A percentile compares a stretch with the other conserved stretches of the same genome.
These are phyloP conservation scores for Thaumatotibia leucotreta DNA, from an alignment of 1,140 invertebrate species.

Conservation along the genomic window DNA sequence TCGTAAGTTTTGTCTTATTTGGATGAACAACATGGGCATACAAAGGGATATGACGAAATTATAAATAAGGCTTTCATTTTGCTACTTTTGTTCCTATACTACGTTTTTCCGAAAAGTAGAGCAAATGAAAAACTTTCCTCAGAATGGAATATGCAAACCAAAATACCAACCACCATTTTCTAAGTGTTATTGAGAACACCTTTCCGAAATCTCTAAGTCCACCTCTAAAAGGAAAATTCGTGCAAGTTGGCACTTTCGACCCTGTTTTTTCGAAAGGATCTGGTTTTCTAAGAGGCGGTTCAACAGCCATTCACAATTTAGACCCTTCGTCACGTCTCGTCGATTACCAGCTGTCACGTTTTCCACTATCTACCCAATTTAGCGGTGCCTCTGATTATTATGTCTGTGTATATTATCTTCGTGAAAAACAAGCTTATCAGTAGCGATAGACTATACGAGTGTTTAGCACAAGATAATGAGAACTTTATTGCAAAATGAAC, in stretches of 20 bases:
- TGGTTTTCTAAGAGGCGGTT: background rate
- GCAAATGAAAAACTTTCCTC: too few relatives aligned
- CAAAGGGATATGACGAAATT: background rate
- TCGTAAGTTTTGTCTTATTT: background rate
- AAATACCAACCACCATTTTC: too few relatives aligned
- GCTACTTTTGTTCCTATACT: background rate
- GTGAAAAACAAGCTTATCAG: constrained; percentile 12
- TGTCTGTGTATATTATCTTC: constrained; percentile 4
- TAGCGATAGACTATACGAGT: background rate
- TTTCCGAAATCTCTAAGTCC: too few relatives aligned
- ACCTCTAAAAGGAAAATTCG: background rate
- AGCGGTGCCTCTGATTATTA: constrained; percentile 8
- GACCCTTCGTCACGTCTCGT: background rate
- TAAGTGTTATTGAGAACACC: too few relatives aligned
- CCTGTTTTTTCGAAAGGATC: background rate
- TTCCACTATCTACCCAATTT: background rate
- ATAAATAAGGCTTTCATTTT: background rate
- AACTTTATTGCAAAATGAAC: constrained; percentile 7
- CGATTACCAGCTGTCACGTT: background rate
- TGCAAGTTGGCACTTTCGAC: background rate
- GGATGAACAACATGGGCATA: background rate
- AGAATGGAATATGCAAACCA: too few relatives aligned
- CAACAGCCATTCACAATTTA: background rate
- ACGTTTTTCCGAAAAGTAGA: background rate
- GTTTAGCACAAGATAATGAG: background rate